A percentile compares a stretch with the other conserved stretches of the same genome.
These are phyloP conservation scores for Acomys russatus DNA, from an alignment of 2,797 vertebrate genomes.

Conservation along the genomic window DNA sequence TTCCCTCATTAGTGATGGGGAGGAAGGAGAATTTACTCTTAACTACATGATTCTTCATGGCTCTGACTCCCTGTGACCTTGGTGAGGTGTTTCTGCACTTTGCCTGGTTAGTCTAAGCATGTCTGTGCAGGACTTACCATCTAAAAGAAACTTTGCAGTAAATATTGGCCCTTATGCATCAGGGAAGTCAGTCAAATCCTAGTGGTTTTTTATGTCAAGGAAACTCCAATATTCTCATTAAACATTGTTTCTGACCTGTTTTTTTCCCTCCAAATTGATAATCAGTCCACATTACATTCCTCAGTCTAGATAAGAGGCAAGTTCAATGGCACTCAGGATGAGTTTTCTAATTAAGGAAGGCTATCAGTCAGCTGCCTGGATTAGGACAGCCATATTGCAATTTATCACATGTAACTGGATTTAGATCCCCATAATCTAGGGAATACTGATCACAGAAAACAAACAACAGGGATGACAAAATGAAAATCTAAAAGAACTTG, in stretches of 20 bases:
- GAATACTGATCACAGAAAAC: not conserved
- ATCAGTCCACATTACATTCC: not conserved
- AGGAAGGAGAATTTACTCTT: not conserved
- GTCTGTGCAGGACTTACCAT: not conserved
- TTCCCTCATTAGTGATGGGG: not conserved
- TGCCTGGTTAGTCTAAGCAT: not conserved
- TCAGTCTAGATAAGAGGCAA: not conserved
- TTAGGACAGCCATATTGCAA: slow-evolving; percentile 12
- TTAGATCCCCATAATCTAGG: slow-evolving; percentile 14
- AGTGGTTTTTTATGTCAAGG: not conserved
- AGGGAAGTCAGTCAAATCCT: not conserved
- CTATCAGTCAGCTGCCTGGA: slow-evolving; percentile 7
- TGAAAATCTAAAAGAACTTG: not conserved
- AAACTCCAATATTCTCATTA: not conserved
- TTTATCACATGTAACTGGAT: not conserved
- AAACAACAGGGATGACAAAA: not conserved
- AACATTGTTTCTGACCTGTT: not conserved
- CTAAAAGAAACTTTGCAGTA: not conserved
- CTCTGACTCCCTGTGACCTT: not conserved
- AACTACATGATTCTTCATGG: not conserved
- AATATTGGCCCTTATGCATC: not conserved
- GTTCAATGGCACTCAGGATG: not conserved
- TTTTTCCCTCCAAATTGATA: not conserved
- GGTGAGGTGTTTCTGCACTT: not conserved
- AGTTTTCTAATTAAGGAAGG: slow-evolving; percentile 20